These are phyloP conservation scores for Rhinichthys osculus DNA, from an alignment of 2,797 vertebrate genomes.

Conservation along the genomic window DNA sequence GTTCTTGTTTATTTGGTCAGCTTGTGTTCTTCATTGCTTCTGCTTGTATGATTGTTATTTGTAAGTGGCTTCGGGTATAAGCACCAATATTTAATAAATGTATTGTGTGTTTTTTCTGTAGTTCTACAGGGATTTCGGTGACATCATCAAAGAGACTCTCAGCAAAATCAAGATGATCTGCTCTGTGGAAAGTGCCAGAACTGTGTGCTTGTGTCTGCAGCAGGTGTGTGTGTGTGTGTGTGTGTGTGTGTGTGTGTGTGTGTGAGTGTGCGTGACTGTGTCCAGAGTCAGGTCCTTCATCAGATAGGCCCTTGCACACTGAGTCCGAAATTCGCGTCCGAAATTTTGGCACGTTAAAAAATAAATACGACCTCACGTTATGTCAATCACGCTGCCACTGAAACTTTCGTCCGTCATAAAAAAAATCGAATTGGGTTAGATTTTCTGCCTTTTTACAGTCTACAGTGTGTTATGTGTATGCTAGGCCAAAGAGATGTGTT, in stretches of 20 bases:
- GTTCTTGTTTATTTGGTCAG: background rate
- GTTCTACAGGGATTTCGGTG: conserved; percentile 88
- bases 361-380: too few relatives aligned
- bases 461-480: too few relatives aligned
- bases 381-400: too few relatives aligned
- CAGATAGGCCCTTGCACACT: too few relatives aligned
- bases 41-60: background rate
- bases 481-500: too few relatives aligned
- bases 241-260: background rate
- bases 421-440: too few relatives aligned
- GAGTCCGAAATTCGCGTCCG: too few relatives aligned
- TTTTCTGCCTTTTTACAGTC: too few relatives aligned
- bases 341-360: too few relatives aligned
- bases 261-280: too few relatives aligned
- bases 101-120: conserved; percentile 59
- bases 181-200: conserved; percentile 82
- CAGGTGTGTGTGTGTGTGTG: conserved; percentile 78
- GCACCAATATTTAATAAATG: background rate
- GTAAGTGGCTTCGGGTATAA: background rate
- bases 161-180: conserved; percentile 80
- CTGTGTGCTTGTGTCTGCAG: conserved; percentile 85
- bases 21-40: background rate
- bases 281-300: too few relatives aligned
- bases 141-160: conserved; percentile 91
- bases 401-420: too few relatives aligned